Conservation (phyloP, 2,888 invertebrate genomes). For the Amitus sp. region DNA sequence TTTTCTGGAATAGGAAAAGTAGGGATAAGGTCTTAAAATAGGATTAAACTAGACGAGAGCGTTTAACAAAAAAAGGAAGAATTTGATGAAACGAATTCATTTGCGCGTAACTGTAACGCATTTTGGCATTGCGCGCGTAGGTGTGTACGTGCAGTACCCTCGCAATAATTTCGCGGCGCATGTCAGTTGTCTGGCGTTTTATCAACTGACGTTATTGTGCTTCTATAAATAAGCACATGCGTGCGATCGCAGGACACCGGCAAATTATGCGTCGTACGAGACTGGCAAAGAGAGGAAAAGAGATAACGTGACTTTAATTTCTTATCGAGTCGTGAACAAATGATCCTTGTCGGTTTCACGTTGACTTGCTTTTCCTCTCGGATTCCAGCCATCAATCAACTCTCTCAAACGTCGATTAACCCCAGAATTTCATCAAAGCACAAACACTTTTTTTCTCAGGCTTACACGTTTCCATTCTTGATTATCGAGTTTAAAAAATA, state of each 20-base stretch:
- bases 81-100: slow-evolving; percentile 19
- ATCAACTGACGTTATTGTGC: slow-evolving; percentile 54
- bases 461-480: too few species aligned
- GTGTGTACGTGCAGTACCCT: slow-evolving; percentile 27
- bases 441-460: too few species aligned
- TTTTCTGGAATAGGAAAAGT: neutral
- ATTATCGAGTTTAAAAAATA: too few species aligned
- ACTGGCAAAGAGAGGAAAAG: neutral
- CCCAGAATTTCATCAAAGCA: too few species aligned
- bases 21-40: neutral
- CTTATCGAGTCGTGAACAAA: slow-evolving; percentile 44
- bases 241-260: slow-evolving; percentile 18
- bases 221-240: slow-evolving; percentile 41
- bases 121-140: slow-evolving; percentile 11
- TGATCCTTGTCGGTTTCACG: slow-evolving; percentile 47
- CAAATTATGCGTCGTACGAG: slow-evolving; percentile 21
- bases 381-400: too few species aligned
- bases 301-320: slow-evolving; percentile 1
- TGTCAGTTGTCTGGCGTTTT: slow-evolving; percentile 48
- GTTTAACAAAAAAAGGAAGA: neutral
- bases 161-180: slow-evolving; percentile 35
- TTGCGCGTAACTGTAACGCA: slow-evolving; percentile 11
- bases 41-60: neutral
- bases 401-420: too few species aligned
- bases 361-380: neutral